These are phyloP conservation scores for Hozukius guyotensis DNA, from an alignment of 2,797 vertebrate genomes.

Conservation along the genomic window DNA sequence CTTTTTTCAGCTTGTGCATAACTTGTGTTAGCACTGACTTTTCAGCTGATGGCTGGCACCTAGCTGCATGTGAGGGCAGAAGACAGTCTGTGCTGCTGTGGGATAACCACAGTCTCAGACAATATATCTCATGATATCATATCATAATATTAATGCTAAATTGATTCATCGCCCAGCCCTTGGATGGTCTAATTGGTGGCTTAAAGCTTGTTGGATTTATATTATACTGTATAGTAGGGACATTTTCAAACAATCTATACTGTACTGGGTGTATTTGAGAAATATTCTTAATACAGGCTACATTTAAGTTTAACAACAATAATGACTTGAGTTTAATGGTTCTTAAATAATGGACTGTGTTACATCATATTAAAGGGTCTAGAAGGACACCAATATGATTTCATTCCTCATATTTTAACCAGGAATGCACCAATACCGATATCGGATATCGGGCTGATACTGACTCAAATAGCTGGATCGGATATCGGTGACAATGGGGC, in stretches of 20 bases:
- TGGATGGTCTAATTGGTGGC: background rate
- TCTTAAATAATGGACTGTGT: background rate
- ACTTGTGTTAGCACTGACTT: background rate
- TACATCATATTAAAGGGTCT: background rate
- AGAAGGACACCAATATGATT: background rate
- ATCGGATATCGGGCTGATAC: rapidly evolving
- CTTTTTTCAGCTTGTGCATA: background rate
- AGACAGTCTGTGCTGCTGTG: background rate
- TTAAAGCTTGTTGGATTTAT: background rate
- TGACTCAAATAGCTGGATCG: too few species aligned
- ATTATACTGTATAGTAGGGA: background rate
- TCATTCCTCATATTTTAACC: background rate
- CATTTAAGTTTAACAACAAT: background rate
- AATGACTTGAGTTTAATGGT: background rate
- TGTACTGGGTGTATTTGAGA: background rate
- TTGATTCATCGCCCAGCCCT: background rate
- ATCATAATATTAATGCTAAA: background rate
- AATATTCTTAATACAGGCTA: background rate
- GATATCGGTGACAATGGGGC: too few species aligned
- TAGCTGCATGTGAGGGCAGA: background rate
- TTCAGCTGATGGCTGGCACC: background rate
- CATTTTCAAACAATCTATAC: background rate
- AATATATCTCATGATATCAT: background rate
- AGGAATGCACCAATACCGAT: too few species aligned
- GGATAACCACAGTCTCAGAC: background rate